phyloP scores from a whole-genome alignment of 2,888 invertebrate genomes.

The Petrophora chlorosata region DNA sequence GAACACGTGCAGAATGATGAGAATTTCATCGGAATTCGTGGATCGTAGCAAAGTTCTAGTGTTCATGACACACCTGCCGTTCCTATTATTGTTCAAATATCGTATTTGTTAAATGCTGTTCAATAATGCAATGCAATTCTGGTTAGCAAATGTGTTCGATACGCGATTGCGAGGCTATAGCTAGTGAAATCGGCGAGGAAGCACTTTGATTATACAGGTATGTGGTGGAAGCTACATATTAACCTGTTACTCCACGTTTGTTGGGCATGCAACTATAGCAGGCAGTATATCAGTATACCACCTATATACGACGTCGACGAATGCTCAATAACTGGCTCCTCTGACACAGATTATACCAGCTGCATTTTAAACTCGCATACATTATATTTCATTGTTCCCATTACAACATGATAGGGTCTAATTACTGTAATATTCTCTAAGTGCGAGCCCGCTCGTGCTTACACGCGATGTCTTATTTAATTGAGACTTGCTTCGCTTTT shows the following conservation, averaged over 20 bases:
- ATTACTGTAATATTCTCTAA: constrained; percentile 65
- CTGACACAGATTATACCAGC: constrained; percentile 60
- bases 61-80: constrained; percentile 20
- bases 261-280: constrained; percentile 43
- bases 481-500: constrained; percentile 13
- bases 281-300: constrained; percentile 25
- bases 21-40: constrained; percentile 12
- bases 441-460: constrained; percentile 48
- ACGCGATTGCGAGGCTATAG: constrained; percentile 11
- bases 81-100: constrained; percentile 16
- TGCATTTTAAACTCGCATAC: constrained; percentile 63
- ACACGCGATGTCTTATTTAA: constrained; percentile 55
- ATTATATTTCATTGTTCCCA: constrained; percentile 71
- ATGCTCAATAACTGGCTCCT: constrained; percentile 44
- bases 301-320: constrained; percentile 29
- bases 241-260: constrained; percentile 38
- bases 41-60: constrained; percentile 3
- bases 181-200: constrained; percentile 20
- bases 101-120: constrained; percentile 3
- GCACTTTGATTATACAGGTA: constrained; percentile 7
- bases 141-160: constrained; percentile 13
- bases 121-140: constrained; percentile 5
- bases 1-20: constrained; percentile 13
- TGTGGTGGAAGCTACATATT: constrained; percentile 23
- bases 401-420: constrained; percentile 75